Percentiles rank a stretch among this genome's conserved stretches.
These are phyloP conservation scores for Diacarnus erythraeanus DNA, from an alignment of 37 sponge, comb jelly and placozoan genomes.

Conservation along the genomic window DNA sequence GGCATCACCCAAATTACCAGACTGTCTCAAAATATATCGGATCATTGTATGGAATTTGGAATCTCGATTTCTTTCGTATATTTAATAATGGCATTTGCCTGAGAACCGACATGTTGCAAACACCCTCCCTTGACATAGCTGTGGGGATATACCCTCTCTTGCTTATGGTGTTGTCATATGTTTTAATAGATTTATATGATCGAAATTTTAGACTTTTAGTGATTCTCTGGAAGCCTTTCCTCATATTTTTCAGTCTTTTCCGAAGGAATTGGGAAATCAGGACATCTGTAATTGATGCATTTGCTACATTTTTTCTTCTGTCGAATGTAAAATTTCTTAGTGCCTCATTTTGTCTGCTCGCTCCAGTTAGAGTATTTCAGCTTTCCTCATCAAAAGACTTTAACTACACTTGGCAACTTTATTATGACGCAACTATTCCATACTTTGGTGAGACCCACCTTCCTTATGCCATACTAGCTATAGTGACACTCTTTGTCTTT, in stretches of 20 bases:
- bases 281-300: constrained; percentile 41
- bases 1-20: no score
- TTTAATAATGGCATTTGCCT: constrained; percentile 9
- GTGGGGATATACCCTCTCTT: constrained; percentile 24
- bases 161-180: background rate
- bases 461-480: constrained; percentile 47
- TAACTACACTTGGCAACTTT: constrained; percentile 5
- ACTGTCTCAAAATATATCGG: no score
- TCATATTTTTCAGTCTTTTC: constrained; percentile 2
- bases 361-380: constrained; percentile 10
- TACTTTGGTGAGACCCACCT: constrained; percentile 34
- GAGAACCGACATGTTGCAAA: background rate
- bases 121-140: constrained; percentile 17
- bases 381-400: background rate
- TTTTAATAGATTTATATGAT: constrained; percentile 15
- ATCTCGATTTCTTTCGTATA: constrained; percentile 29
- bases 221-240: constrained; percentile 14
- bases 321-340: constrained; percentile 53
- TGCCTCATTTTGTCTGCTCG: constrained; percentile 42
- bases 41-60: no score
- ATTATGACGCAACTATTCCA: constrained; percentile 32
- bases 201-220: background rate
- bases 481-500: constrained; percentile 9
- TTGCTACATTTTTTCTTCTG: constrained; percentile 61
- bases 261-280: constrained; percentile 37